Base-by-base conservation (phyloP, 2,888 invertebrate genomes). In the Megamerina dolium region DNA sequence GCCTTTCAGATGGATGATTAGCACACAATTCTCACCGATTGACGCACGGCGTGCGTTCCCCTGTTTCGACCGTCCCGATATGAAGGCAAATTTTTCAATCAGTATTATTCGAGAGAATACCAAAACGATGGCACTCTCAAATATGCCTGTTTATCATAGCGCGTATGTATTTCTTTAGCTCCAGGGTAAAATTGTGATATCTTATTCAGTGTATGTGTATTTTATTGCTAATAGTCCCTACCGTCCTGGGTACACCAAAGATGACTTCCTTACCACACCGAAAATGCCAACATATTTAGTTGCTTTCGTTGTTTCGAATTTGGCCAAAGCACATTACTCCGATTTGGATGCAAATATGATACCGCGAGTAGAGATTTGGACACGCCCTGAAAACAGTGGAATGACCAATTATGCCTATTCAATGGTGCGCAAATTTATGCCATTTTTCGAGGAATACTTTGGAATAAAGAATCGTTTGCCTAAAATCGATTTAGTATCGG, bases 61-160 rank as follows among this genome's bases (percentile, higher is more conserved):
- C 5, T 90, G 90, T 64, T 87, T 88, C 59, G 92, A 92, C 59
- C 89, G 91, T 53, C 91, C 91, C 2, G 75, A 77, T 13, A 84
- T 85, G 61, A 89, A 90, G 63, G 85, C 90, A 1, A 78, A 73
- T 23, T 91, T 89, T 52, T 76, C 76, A 6, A 76, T 92, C 18
- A 80, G 77, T 40, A 77, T 91, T 37, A 74, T 75, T 5, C 76
- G 82, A 53, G 75, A 78, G 14, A 43, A 52, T 0, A 67, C 68
- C 41, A 75, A 72, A 9, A 65, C 69, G 0, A 67, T 69, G 61
- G 69, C 74, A 0, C 48, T 73, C 13, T 82, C 84, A 6, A 85
- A 85, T 60, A 85, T 83, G 84, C 82, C 82, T 2, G 55, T 54
- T 20, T 39, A 43, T 9, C 60, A 54, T 29, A 65, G 54, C 49